Evolutionary conservation across 2,113 vertebrate genomes (phyloP).

Genomic region (Cyprinodon tularosa): DNA sequence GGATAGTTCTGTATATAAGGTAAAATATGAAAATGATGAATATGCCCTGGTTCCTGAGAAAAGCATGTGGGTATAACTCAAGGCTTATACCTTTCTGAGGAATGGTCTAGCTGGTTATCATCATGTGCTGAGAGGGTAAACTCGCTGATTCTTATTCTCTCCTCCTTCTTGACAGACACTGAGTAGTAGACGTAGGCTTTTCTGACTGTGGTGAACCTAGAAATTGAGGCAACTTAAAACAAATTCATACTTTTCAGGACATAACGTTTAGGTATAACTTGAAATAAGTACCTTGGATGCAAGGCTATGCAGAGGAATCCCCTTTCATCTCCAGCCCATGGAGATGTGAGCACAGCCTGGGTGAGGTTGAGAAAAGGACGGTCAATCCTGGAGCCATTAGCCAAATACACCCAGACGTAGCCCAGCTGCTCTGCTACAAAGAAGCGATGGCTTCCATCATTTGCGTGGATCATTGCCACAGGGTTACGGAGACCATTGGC

Average conservation of each 20-base stretch:
- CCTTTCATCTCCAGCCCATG: constrained; percentile 84
- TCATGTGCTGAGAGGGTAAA: constrained; percentile 74
- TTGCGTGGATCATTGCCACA: constrained; percentile 83
- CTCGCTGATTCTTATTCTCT: constrained; percentile 83
- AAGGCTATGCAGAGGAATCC: constrained; percentile 84
- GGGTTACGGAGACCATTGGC: constrained; percentile 85
- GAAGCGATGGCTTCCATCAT: constrained; percentile 83
- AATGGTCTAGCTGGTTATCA: constrained; percentile 83
- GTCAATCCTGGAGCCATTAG: constrained; percentile 81
- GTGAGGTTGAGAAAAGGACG: constrained; percentile 85
- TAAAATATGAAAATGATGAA: not conserved
- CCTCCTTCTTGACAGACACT: constrained; percentile 78
- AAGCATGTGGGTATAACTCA: not conserved
- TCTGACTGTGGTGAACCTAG: constrained; percentile 70
- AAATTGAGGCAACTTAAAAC: not conserved
- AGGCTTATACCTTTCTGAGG: constrained; percentile 77
- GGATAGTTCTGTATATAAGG: constrained; percentile 58
- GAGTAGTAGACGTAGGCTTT: constrained; percentile 87
- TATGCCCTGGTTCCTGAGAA: not conserved
- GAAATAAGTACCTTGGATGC: constrained; percentile 74
- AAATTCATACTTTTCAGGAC: not conserved
- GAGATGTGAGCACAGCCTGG: constrained; percentile 80
- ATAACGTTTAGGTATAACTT: not conserved
- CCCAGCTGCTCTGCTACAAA: constrained; percentile 86
- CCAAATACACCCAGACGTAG: constrained; percentile 82